phyloP scores from a whole-genome alignment of 2,113 vertebrate species.

The Sceloporus tristichus region DNA sequence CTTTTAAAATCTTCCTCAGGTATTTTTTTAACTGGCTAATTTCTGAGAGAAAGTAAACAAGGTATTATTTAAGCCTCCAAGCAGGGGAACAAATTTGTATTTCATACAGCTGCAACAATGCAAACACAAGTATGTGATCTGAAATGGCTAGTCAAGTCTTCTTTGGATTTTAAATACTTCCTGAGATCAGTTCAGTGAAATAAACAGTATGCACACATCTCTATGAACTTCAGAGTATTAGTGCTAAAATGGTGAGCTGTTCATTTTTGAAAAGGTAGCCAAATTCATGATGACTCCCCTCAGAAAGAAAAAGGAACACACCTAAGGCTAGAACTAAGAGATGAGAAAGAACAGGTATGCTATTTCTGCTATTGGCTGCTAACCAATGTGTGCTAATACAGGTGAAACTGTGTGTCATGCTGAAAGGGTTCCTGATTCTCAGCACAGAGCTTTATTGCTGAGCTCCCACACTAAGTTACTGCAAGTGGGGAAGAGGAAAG shows the following conservation, averaged over 20 bases:
- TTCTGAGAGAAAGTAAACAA: background rate
- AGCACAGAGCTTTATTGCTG: conserved; percentile 48
- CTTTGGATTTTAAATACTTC: background rate
- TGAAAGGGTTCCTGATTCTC: conserved; percentile 60
- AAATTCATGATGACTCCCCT: conserved; percentile 71
- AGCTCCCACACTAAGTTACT: conserved; percentile 12
- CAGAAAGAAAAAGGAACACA: conserved; percentile 73
- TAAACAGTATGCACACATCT: background rate
- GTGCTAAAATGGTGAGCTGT: conserved; percentile 64
- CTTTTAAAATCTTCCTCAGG: background rate
- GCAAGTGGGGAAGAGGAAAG: conserved; percentile 35
- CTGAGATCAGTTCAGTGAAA: background rate
- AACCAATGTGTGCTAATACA: conserved; percentile 71
- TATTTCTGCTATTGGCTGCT: conserved; percentile 49
- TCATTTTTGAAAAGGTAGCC: conserved; percentile 64
- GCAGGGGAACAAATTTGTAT: background rate
- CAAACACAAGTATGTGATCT: background rate
- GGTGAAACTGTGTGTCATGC: conserved; percentile 76
- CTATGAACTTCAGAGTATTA: conserved; percentile 56
- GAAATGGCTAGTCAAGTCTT: background rate
- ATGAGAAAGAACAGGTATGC: conserved; percentile 50
- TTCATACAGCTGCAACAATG: background rate
- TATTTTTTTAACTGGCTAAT: background rate
- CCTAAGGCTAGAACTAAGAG: conserved; percentile 74
- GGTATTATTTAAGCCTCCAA: background rate